Evolutionary conservation across 2,113 vertebrate species (phyloP).

Genomic region (Thinocorus orbignyianus): DNA sequence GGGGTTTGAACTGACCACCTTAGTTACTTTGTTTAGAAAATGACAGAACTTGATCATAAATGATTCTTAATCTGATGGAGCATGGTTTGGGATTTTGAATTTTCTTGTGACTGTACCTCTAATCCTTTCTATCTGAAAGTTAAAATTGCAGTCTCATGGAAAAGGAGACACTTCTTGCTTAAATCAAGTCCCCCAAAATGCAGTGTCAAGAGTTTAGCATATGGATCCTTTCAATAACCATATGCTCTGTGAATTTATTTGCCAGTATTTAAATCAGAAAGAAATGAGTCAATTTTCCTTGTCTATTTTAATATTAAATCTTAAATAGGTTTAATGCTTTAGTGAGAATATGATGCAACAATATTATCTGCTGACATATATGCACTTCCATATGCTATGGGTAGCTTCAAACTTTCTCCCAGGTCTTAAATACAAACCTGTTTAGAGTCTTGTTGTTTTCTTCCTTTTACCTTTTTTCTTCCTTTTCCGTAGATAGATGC

Average conservation of each 20-base stretch:
- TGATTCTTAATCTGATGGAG: not conserved
- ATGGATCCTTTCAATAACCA: not conserved
- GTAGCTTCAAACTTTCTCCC: not conserved
- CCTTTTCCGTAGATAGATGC: not conserved
- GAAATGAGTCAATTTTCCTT: not conserved
- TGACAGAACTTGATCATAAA: not conserved
- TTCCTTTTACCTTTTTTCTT: not conserved
- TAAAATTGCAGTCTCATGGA: not conserved
- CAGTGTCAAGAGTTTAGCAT: not conserved
- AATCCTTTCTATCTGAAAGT: not conserved
- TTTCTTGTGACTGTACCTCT: not conserved
- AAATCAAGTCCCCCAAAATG: not conserved
- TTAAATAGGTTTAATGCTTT: not conserved
- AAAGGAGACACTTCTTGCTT: not conserved
- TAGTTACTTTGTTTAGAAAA: not conserved
- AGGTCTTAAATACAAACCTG: not conserved
- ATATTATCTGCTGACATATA: not conserved
- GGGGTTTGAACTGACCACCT: not conserved
- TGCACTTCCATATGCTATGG: not conserved
- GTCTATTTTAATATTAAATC: not conserved
- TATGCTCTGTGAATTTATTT: not conserved
- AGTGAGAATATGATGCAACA: not conserved
- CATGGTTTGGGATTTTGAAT: not conserved
- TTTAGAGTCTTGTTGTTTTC: not conserved
- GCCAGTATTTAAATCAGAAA: not conserved